Evolutionary conservation across 2,113 vertebrate species (phyloP), one percentile per base, ranked within the genome.

Genomic region (Marcusenius ussheri): DNA sequence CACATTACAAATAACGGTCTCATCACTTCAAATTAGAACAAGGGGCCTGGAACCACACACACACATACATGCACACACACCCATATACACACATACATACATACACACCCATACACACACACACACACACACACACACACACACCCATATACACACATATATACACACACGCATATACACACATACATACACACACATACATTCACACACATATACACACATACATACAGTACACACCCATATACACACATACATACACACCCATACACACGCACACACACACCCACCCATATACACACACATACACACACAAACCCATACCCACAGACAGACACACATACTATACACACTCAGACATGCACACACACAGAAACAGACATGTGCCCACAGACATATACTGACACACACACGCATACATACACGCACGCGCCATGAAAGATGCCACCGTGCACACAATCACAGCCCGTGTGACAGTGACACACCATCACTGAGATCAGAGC

Each of bases 1-100:
- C 92, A 93, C 91, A 91, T 95, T 94, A 94, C 95, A 95, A 94
- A 95, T 94, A 96, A 95, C 93, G 91, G 91, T 93, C 93, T 90
- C 91, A 94, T 95, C 92, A 87, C 94, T 95, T 94, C 93, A 92
- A 91, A 95, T 95, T 95, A 95, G 91, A 94, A 89, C 90, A 90
- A 92, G 93, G 91, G 93, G 92, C 91, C 91, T 93, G 93, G 92
- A 94, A 95, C 93, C 88, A 51, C 87, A 83, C 49, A 62, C 89
- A 87, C 66, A 83, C 66, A 35, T 83, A 83, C 51, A 70, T 1
- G 47, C 62, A 10, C 46, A 74, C 66, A 89, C 77, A 89, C 88
- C 84, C 27, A 5, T 4, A 53, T 0, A 17, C 17, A 53, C 0
- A 53, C 17, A 21, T 21, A 88, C 1, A 5, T 0, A 53, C 1